Evolutionary conservation across 92 coral and sea anemone genomes (phyloP), one percentile per base, ranked within the genome.

Genomic region (Anthopleura xanthogrammica): DNA sequence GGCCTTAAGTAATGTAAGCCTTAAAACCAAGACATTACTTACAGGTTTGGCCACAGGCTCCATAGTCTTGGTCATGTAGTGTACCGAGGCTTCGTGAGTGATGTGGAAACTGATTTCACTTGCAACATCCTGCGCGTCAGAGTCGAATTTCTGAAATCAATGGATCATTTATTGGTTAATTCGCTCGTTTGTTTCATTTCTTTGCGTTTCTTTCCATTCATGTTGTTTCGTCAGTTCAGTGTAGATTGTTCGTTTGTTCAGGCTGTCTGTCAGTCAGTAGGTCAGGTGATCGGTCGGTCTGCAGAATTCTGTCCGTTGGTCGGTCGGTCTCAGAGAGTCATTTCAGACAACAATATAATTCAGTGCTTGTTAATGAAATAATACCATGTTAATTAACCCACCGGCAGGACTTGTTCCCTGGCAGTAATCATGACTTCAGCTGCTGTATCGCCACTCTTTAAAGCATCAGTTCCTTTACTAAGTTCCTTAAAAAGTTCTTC

Each of bases 1-100:
- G n/a, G n/a, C n/a, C n/a, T n/a, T n/a, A 29, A 29, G 36, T 29
- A 29, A 29, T 29, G 36, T 29, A 29, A 29, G 36, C 36, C 36
- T 29, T 29, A 29, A 29, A 29, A 29, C 36, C 36, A 29, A 29
- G 36, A 29, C 36, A 29, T 29, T 36, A 70, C 95, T 89, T 71
- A 93, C 98, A 75, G 87, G 90, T 87, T 89, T 93, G 83, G 95
- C 87, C 16, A 88, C 81, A 16, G 89, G 77, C 60, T 93, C 95
- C 17, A 92, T 80, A 39, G 82, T 82, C 41, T 86, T 80, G 81
- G 86, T 88, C 9, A 92, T 70, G 72, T 73, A 81, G 7, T 72
- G 86, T 20, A 87, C 89, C 20, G 88, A 19, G 56, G 89, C 86
- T 24, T 82, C 83, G 78, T 77, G 82, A 52, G 88, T 71, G 29